phyloP scores from a whole-genome alignment of 2,888 invertebrate genomes.

The Cheilosia urbana region DNA sequence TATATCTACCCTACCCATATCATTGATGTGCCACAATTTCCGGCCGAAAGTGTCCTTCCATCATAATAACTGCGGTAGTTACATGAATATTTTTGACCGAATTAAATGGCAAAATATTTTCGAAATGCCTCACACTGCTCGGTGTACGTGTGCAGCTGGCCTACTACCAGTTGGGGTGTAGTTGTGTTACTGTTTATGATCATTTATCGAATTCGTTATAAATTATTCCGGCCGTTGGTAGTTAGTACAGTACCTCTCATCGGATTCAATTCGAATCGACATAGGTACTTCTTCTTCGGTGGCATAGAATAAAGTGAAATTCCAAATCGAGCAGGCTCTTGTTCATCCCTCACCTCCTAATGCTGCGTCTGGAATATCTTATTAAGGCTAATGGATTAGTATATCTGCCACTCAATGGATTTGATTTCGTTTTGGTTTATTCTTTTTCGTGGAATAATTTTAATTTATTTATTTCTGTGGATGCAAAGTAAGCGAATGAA shows the following conservation, averaged over 20 bases:
- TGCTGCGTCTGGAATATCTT: constrained; percentile 5
- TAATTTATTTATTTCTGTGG: neutral
- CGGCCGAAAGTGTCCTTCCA: constrained; percentile 10
- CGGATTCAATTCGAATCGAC: neutral
- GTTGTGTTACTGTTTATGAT: constrained; percentile 22
- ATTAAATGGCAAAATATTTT: constrained; percentile 46
- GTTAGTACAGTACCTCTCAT: neutral
- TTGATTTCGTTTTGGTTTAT: constrained; percentile 10
- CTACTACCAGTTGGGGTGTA: neutral
- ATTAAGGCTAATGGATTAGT: constrained; percentile 53
- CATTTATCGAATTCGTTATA: constrained; percentile 43
- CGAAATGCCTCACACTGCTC: constrained; percentile 7
- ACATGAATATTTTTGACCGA: constrained; percentile 22
- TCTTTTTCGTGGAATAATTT: constrained; percentile 3
- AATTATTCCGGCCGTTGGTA: constrained; percentile 31
- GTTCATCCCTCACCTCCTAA: neutral
- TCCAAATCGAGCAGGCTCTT: constrained; percentile 15
- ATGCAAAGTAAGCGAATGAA: neutral
- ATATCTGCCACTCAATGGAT: constrained; percentile 26
- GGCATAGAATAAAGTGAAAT: neutral
- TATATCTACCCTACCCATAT: neutral
- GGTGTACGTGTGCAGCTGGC: neutral
- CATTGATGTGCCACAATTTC: constrained; percentile 28
- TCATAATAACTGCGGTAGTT: neutral
- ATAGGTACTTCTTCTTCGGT: neutral